Conservation (phyloP, 2,797 vertebrate genomes). For the Sternotherus odoratus region DNA sequence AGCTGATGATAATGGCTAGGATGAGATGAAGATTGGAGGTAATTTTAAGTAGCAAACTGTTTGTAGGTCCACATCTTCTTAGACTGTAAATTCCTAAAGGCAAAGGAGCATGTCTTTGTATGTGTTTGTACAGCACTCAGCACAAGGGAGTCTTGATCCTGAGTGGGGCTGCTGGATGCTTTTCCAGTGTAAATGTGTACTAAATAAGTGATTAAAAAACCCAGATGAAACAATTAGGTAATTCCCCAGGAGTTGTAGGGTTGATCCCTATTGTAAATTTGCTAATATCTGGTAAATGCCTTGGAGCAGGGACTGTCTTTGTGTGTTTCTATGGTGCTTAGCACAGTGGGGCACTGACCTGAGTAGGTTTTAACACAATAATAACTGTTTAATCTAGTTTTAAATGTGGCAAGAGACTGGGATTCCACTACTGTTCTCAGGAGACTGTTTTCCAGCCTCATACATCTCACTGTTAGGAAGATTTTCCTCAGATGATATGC, state of each 20-base stretch:
- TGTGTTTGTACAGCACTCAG: neutral
- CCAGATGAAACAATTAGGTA: neutral
- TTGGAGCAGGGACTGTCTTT: neutral
- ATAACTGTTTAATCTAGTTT: neutral
- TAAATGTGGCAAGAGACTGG: neutral
- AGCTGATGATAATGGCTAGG: neutral
- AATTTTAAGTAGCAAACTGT: neutral
- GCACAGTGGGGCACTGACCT: no score
- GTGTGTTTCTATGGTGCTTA: no score
- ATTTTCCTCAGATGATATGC: neutral
- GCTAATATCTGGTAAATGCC: neutral
- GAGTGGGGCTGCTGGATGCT: neutral
- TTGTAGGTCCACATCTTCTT: neutral
- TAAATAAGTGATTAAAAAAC: neutral
- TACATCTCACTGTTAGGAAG: neutral
- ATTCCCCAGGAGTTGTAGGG: neutral
- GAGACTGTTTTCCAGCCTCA: neutral
- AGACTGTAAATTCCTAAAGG: neutral
- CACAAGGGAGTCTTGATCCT: neutral
- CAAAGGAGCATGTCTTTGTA: neutral
- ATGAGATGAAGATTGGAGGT: neutral
- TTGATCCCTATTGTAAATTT: neutral
- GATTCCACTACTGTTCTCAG: neutral
- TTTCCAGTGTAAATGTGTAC: neutral
- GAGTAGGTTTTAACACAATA: no score